These are phyloP conservation scores for Lysiphlebus fabarum DNA, from an alignment of 1,140 invertebrate genomes.

Conservation along the genomic window DNA sequence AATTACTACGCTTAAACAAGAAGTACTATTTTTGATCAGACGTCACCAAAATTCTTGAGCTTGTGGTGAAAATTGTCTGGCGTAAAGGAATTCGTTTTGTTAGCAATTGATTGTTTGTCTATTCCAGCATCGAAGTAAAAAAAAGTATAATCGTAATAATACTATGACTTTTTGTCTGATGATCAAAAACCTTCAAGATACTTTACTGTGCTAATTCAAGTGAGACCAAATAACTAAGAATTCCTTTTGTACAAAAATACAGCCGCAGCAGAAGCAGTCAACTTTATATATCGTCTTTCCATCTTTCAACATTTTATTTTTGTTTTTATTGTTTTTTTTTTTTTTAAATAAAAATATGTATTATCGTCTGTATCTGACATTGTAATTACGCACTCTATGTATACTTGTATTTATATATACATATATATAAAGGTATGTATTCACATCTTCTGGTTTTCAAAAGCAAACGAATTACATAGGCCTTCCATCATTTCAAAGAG, in stretches of 20 bases:
- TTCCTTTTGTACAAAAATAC: not conserved
- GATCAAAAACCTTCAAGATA: not conserved
- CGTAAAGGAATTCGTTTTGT: slow-evolving; percentile 13
- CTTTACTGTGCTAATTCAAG: not conserved
- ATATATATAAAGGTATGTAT: too few relatives aligned
- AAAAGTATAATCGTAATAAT: not conserved
- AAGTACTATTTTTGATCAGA: slow-evolving; percentile 21
- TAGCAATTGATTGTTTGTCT: not conserved
- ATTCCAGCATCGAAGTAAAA: not conserved
- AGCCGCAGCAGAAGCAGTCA: too few relatives aligned
- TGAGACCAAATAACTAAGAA: not conserved
- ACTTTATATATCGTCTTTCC: too few relatives aligned
- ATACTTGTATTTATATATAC: too few relatives aligned
- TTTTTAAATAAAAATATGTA: slow-evolving; percentile 10
- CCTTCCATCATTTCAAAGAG: slow-evolving; percentile 16
- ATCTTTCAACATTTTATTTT: too few relatives aligned
- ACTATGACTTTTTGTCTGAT: too few relatives aligned
- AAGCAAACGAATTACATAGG: slow-evolving; percentile 14
- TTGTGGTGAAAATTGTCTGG: slow-evolving; percentile 15
- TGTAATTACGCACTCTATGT: too few relatives aligned
- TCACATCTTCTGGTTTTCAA: not conserved
- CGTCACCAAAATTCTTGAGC: slow-evolving; percentile 21
- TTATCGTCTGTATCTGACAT: not conserved
- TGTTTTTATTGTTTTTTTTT: slow-evolving; percentile 1
- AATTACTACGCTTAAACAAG: not conserved